phyloP scores from a whole-genome alignment of 1,140 invertebrate species.

The Whitmania pigra region DNA sequence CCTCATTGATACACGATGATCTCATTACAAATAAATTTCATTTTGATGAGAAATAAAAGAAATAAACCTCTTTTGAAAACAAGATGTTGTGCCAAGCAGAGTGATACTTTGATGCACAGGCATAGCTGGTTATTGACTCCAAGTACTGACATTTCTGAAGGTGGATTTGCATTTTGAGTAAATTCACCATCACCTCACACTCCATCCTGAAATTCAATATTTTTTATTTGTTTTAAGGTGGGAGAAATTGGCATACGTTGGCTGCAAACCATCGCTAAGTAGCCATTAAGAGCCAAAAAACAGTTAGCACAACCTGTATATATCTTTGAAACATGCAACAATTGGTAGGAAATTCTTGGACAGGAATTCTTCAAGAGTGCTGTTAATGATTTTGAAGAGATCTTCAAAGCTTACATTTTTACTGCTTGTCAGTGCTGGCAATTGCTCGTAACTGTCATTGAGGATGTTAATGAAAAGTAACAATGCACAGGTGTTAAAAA shows the following conservation, averaged over 20 bases:
- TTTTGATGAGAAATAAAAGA: too few relatives aligned
- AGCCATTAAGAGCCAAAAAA: background rate
- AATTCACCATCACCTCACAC: slow-evolving; percentile 2
- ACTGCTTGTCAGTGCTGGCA: slow-evolving; percentile 4
- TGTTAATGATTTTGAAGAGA: background rate
- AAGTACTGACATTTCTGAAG: slow-evolving; percentile 13
- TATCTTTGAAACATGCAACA: background rate
- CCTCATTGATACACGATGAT: too few relatives aligned
- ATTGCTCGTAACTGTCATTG: background rate
- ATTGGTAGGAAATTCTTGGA: background rate
- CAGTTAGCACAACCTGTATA: background rate
- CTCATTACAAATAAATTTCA: too few relatives aligned
- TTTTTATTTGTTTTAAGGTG: background rate
- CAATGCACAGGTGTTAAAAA: background rate
- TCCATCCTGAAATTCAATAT: slow-evolving; percentile 11
- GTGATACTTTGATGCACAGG: background rate
- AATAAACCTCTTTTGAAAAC: background rate
- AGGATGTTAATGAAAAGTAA: background rate
- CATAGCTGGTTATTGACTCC: background rate
- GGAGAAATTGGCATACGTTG: background rate
- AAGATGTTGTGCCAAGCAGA: background rate
- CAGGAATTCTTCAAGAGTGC: slow-evolving; percentile 4
- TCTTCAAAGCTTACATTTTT: slow-evolving; percentile 10
- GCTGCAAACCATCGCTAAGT: background rate
- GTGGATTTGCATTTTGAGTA: slow-evolving; percentile 2